Base-by-base conservation (phyloP, 2,797 vertebrate genomes). In the Mionectes olivaceus region DNA sequence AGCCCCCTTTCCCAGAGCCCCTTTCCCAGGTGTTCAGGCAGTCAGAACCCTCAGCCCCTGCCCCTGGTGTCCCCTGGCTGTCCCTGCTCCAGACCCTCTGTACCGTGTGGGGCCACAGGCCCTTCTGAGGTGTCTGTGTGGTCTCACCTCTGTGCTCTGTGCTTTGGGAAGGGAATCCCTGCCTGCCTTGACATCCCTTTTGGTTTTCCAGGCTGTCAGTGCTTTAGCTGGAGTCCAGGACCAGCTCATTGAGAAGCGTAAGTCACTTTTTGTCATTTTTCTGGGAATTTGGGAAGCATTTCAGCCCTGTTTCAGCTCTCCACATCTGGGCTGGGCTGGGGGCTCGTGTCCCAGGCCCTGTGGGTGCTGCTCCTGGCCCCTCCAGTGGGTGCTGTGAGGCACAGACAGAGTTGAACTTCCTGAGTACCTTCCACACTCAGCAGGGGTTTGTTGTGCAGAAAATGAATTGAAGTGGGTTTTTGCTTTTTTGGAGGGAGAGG, bases 161-260 rank as follows among this genome's bases (percentile, higher is more conserved):
- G 19, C 13, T 0, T 2, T 46, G 67, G 24, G 11, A 27, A 28
- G 37, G 4, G 65, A 82, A 6, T 37, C 43, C 4, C 49, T 49
- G 68, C 70, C 13, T 35, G 37, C 8, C 1, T 25, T 76, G 43
- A 73, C 59, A 5, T 10, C 65, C 86, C 32, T 27, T 79, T 92
- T 8, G 59, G 19, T 94, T 84, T 97, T 90, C n/a, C 86, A 99
- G 99, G 99, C 99, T 5, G 99, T 99, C 67, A 99, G 99, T 92
- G 99, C 99, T 0, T 98, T 99, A 32, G 99, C 99, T 32, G 99
- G 99, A 87, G 98, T 99, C 33, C 99, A 99, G 41, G 99, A 99
- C 96, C 99, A 99, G 97, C 99, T 99, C 97, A 99, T 99, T 77
- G 99, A 99, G 92, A 99, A 99, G 96, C 98, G 99, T 99, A 97